Evolutionary conservation across 1,140 invertebrate genomes (phyloP).

Genomic region (Nasonia giraulti): DNA sequence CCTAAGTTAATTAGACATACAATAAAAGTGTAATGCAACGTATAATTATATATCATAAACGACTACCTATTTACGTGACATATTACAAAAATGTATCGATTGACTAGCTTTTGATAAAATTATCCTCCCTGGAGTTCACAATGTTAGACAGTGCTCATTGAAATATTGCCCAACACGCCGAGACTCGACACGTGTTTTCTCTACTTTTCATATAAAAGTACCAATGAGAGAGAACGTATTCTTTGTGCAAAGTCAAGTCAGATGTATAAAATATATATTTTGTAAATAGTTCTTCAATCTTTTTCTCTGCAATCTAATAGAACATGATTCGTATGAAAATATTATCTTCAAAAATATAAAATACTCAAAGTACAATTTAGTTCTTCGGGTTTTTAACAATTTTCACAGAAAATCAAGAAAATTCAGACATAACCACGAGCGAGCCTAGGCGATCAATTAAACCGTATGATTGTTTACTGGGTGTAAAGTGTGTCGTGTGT

Average conservation of each 20-base stretch:
- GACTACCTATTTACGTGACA: conserved; percentile 46
- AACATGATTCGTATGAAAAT: neutral
- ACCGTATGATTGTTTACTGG: conserved; percentile 38
- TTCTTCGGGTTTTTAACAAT: neutral
- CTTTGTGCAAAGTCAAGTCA: neutral
- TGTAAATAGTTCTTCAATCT: conserved; percentile 19
- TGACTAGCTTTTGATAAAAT: conserved; percentile 61
- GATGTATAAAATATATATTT: conserved; percentile 25
- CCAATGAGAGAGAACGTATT: conserved; percentile 3
- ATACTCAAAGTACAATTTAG: neutral
- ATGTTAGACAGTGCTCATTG: conserved; percentile 37
- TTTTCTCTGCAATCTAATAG: neutral
- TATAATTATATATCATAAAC: conserved; percentile 47
- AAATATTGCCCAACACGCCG: conserved; percentile 41
- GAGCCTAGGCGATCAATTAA: conserved; percentile 44
- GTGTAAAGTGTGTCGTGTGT: conserved; percentile 28
- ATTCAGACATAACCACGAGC: conserved; percentile 38
- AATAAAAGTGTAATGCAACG: conserved; percentile 50
- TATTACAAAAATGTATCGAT: conserved; percentile 54
- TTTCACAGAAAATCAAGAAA: neutral
- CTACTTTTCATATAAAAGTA: conserved; percentile 33
- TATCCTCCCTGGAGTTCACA: conserved; percentile 40
- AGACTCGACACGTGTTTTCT: conserved; percentile 31
- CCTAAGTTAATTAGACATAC: conserved; percentile 49
- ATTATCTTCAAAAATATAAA: neutral